phyloP scores from a whole-genome alignment of 37 sponge, comb jelly and placozoan genomes.

The Corticium candelabrum region DNA sequence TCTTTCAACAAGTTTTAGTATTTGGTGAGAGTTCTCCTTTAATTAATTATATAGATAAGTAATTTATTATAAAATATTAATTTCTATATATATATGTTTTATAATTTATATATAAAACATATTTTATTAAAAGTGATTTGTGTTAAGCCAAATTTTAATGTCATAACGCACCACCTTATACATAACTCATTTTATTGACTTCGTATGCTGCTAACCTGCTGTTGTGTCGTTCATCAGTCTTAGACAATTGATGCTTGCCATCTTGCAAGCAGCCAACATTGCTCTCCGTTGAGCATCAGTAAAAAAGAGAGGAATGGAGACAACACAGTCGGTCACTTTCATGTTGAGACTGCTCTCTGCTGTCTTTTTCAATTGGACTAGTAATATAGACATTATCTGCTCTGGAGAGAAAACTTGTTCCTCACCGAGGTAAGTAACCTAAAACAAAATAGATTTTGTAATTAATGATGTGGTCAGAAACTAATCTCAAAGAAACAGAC shows the following conservation, averaged over 20 bases:
- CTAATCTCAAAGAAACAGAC: too few relatives aligned
- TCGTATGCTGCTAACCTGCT: slow-evolving; percentile 30
- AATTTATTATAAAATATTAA: too few relatives aligned
- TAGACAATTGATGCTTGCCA: slow-evolving; percentile 82
- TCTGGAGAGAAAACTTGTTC: slow-evolving; percentile 53
- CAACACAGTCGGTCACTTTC: slow-evolving; percentile 83
- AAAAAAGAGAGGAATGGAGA: slow-evolving; percentile 88
- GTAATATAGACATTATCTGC: slow-evolving; percentile 67
- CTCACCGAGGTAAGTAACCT: slow-evolving; percentile 59
- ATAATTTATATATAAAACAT: background rate
- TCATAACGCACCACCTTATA: too few relatives aligned
- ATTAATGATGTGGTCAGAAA: background rate
- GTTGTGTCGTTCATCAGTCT: slow-evolving; percentile 92
- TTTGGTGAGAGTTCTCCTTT: too few relatives aligned
- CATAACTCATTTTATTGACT: background rate
- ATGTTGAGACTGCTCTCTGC: slow-evolving; percentile 60
- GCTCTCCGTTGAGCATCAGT: slow-evolving; percentile 89
- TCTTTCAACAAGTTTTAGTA: too few relatives aligned
- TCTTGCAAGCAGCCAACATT: slow-evolving; percentile 65
- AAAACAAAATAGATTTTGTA: slow-evolving; percentile 5
- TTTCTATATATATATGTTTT: too few relatives aligned
- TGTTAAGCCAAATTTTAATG: too few relatives aligned
- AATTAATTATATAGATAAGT: too few relatives aligned
- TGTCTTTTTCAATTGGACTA: slow-evolving; percentile 64
- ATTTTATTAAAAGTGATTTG: too few relatives aligned